Percentiles rank a stretch among this genome's conserved stretches.
These are phyloP conservation scores for Oncorhynchus kisutch DNA, from an alignment of 2,113 vertebrate genomes.

Conservation along the genomic window DNA sequence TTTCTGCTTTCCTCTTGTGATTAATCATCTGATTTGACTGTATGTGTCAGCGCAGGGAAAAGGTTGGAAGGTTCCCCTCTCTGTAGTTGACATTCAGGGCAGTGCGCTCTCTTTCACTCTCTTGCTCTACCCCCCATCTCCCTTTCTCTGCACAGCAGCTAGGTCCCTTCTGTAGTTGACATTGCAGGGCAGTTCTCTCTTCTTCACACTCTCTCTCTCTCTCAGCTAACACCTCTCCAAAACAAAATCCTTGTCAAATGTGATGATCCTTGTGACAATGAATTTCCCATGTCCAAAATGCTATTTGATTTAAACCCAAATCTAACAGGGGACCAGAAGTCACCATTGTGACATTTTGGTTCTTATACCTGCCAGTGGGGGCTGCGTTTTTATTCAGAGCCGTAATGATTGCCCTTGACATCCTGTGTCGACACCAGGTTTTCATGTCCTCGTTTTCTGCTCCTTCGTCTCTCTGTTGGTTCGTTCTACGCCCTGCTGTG, in stretches of 20 bases:
- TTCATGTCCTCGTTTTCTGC: constrained; percentile 10
- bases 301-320: constrained; percentile 16
- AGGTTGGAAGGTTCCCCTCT: constrained; percentile 27
- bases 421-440: constrained; percentile 16
- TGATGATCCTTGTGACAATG: not conserved
- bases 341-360: constrained; percentile 21
- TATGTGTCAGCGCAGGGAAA: not conserved
- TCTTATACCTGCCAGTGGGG: constrained; percentile 8
- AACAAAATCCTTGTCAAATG: too few species aligned
- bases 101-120: too few species aligned
- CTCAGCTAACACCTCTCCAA: too few species aligned
- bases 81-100: constrained; percentile 9
- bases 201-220: too few species aligned
- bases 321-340: constrained; percentile 7
- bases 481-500: constrained; percentile 18
- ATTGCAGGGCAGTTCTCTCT: not conserved
- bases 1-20: constrained; percentile 26
- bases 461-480: constrained; percentile 4
- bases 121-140: too few species aligned
- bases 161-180: constrained; percentile 7
- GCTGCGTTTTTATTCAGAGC: constrained; percentile 1
- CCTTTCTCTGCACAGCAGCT: too few species aligned
- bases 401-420: constrained; percentile 5
- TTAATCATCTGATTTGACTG: constrained; percentile 36
- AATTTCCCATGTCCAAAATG: constrained; percentile 4